Base-by-base conservation (phyloP, 2,797 vertebrate species). In the Champsocephalus esox region DNA sequence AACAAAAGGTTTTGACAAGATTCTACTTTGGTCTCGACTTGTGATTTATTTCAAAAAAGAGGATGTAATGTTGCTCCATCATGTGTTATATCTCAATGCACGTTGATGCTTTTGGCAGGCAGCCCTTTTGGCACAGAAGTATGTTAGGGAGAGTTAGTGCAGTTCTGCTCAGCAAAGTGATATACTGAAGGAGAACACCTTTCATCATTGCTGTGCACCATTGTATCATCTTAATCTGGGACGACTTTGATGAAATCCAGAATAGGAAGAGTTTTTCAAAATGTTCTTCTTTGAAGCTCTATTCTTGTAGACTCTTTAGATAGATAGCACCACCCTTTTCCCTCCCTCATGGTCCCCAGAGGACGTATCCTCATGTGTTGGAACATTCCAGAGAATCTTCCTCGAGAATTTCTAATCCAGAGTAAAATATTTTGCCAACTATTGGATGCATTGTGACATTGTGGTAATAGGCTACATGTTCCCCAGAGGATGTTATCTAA, bases 21-120 rank as follows among this genome's bases (percentile, higher is more conserved):
- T 51, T 16, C 41, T 46, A 45, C 51, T 69, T 60, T 71, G 11
- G 12, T 9, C 56, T 80, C 13, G 28, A 21, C 46, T 52, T 28
- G 13, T 50, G 56, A 62, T 3, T 24, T n/a, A 48, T 46, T 56
- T 11, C 6, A 12, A 14, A 21, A 45, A 73, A 77, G 64, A 34
- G 12, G 9, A 32, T 61, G 9, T 21, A 46, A 65, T 57, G 44
- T 46, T 3, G 0, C 46, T 62, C 13, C 6, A 51, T 58, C 41
- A 51, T 52, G 49, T 44, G 45, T 80, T 70, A 51, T 82, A 41
- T 66, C 45, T 67, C 38, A 55, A 8, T 60, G 60, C 58, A 66
- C 57, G 73, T 78, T 73, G 66, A 16, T 52, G 49, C 46, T 65
- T 48, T 73, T 87, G 80, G 70, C 79, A 72, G 59, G 51, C 61